Base-by-base conservation (phyloP, 2,113 vertebrate genomes). In the Acrocephalus kingi region DNA sequence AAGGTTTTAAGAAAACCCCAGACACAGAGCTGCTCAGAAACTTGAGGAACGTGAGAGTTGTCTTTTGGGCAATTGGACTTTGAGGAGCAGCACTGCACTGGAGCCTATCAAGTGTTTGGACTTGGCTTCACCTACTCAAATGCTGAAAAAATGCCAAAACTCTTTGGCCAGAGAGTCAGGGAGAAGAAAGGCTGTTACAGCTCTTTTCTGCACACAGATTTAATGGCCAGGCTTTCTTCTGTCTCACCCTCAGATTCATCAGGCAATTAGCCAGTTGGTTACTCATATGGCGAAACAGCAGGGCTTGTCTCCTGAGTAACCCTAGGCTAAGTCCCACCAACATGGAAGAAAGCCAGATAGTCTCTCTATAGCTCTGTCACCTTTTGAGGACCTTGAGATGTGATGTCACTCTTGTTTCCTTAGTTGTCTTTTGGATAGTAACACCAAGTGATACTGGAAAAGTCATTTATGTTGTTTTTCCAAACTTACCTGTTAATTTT, bases 61-160 rank as follows among this genome's bases (percentile, higher is more conserved):
- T 52, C 39, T 80, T 89, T 73, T 51, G 66, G 64, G 69, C 35
- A 69, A 37, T 7, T 24, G 33, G 23, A 41, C 48, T 45, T 45
- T 75, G 71, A 59, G 31, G 28, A 80, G 33, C 63, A 59, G 43
- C 37, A 20, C 22, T 45, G 54, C 48, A 35, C 76, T 54, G 45
- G 52, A 79, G 39, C 27, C 45, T 72, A 56, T 10, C 0, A 3
- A 75, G 43, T 2, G 0, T 74, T 79, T 0, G 1, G n/a, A 41
- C 33, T 72, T 79, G 37, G 39, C 63, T 84, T 89, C 16, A 66
- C 55, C 51, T 43, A 24, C 25, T 62, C 15, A 62, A n/a, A 78
- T 6, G 8, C 37, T 79, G 62, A 61, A 69, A 19, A 52, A 91
- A 43, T 61, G 37, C n/a, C 68, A 59, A 52, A 88, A 62, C 19